A percentile compares a stretch with the other conserved stretches of the same genome.
Conservation (phyloP, 2,888 invertebrate genomes). For the Agriotes lineatus region DNA sequence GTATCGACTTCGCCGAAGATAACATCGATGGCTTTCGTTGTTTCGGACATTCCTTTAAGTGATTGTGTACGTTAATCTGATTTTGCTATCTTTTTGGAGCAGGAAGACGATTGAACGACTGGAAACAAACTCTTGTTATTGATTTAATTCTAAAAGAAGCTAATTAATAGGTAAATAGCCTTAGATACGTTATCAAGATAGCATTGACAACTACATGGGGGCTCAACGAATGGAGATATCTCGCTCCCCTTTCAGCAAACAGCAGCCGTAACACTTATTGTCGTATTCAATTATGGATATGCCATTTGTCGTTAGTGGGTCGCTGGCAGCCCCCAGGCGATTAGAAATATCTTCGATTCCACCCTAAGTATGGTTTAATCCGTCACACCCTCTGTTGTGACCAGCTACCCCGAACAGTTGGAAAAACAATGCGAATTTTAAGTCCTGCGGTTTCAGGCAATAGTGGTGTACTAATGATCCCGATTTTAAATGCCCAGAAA, state of each 20-base stretch:
- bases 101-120: not conserved
- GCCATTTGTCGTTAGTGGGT: conserved; percentile 26
- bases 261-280: conserved; percentile 27
- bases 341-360: conserved; percentile 3
- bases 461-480: no score
- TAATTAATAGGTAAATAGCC: not conserved
- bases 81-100: not conserved
- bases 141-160: no score
- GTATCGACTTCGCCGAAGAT: no score
- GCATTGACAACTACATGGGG: not conserved
- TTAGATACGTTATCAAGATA: conserved; percentile 10
- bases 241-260: not conserved
- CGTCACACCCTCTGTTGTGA: conserved; percentile 19
- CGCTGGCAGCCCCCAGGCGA: conserved; percentile 11
- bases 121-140: conserved; percentile 1
- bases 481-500: no score
- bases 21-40: no score
- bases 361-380: not conserved
- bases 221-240: conserved; percentile 29
- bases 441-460: not conserved
- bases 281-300: conserved; percentile 36
- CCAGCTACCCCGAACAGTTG: conserved; percentile 6
- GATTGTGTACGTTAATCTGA: no score
- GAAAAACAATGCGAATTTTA: conserved; percentile 7
- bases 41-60: not conserved